Base-by-base conservation (phyloP, 1,140 invertebrate species). In the Antheraea mylitta region DNA sequence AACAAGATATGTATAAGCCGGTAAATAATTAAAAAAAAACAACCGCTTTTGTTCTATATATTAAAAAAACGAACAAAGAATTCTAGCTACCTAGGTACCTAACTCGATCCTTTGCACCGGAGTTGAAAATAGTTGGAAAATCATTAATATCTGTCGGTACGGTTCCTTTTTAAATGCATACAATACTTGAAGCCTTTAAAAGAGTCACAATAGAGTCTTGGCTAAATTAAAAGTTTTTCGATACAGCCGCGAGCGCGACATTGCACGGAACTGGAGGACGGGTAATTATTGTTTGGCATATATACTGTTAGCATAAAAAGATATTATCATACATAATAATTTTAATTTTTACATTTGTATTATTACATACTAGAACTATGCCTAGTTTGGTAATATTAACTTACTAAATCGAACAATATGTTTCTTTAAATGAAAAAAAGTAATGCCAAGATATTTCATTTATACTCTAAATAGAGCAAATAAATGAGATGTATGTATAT, bases 151-250 rank as follows among this genome's bases (percentile, higher is more conserved):
- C 89, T 91, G 88, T 91, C 89, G 77, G 83, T 68, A 79, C 78
- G 79, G 80, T 80, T 90, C 86, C 89, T 91, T 90, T 87, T 91
- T 91, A 91, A 89, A 90, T 89, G 89, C 89, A 91, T 89, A 91
- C 89, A 91, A 91, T 91, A 91, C 87, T 90, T 83, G 89, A 82
- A 85, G 83, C 87, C 89, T 90, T 91, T 87, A 91, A 90, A 83
- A 91, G 84, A 85, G 85, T 85, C 81, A 91, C 89, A 91, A 91
- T 84, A 78, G 88, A 79, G 84, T 85, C 87, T 89, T 91, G 87
- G 89, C 89, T 91, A 91, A 91, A 91, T 91, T 91, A 91, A 91
- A 91, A 91, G 77, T 91, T 91, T 89, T 91, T 89, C 87, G 89
- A 91, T 91, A 88, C 78, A 76, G 75, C 75, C 78, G 72, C 75